Conservation (phyloP, 1,140 invertebrate species). For the Venturia canescens region DNA sequence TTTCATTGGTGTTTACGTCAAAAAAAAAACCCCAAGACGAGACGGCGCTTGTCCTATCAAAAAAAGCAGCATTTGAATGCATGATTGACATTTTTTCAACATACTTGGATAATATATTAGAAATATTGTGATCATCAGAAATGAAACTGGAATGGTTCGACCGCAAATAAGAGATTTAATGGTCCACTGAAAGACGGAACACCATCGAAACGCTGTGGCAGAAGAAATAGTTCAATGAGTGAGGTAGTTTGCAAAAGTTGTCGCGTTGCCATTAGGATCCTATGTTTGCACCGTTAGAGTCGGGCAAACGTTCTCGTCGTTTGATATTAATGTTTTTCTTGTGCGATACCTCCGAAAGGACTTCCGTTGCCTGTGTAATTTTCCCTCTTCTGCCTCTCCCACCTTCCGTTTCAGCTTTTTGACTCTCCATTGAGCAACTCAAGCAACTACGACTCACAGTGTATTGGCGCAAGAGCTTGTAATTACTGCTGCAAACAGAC, state of each 20-base stretch:
- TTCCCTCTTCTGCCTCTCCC: not conserved
- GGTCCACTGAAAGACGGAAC: no score
- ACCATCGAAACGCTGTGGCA: not conserved
- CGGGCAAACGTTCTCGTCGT: slow-evolving; percentile 51
- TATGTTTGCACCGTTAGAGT: slow-evolving; percentile 68
- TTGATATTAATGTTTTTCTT: slow-evolving; percentile 74
- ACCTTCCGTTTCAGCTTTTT: slow-evolving; percentile 2
- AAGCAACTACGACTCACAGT: not conserved
- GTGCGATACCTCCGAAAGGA: slow-evolving; percentile 46
- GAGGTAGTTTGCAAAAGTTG: slow-evolving; percentile 55
- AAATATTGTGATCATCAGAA: no score
- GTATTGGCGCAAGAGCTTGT: slow-evolving; percentile 50
- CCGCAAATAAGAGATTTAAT: no score
- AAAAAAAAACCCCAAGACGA: no score
- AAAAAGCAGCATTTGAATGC: no score
- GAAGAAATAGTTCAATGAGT: not conserved
- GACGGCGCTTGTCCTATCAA: no score
- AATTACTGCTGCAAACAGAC: slow-evolving; percentile 68
- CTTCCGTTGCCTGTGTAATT: slow-evolving; percentile 42
- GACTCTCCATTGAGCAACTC: not conserved
- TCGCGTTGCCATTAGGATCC: slow-evolving; percentile 64
- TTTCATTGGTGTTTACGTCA: no score
- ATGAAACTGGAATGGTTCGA: no score
- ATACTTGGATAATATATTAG: no score
- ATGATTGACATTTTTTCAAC: no score